Evolutionary conservation across 1,140 invertebrate species (phyloP).

Genomic region (Laodelphax striatellus): DNA sequence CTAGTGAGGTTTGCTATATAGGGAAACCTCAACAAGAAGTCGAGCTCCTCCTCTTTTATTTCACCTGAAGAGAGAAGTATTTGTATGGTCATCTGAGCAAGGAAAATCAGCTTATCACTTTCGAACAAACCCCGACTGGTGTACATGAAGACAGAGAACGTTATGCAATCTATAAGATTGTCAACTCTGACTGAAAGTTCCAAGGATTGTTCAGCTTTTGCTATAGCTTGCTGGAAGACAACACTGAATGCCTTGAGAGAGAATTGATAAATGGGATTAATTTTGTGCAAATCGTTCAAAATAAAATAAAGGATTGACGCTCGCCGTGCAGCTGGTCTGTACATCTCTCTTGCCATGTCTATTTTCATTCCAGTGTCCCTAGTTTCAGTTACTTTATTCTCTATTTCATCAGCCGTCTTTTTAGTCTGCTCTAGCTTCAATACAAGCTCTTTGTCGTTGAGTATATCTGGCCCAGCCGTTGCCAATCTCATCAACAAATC

Average conservation of each 20-base stretch:
- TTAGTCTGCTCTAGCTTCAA: conserved; percentile 90
- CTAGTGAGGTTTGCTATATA: conserved; percentile 47
- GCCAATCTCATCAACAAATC: conserved; percentile 74
- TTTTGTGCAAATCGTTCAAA: conserved; percentile 83
- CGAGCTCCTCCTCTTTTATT: conserved; percentile 60
- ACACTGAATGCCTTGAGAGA: conserved; percentile 89
- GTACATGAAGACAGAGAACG: conserved; percentile 76
- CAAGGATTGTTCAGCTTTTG: conserved; percentile 52
- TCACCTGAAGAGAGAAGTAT: conserved; percentile 54
- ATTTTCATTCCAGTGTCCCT: conserved; percentile 78
- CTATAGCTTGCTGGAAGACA: conserved; percentile 82
- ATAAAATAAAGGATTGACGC: conserved; percentile 91
- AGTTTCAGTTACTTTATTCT: conserved; percentile 77
- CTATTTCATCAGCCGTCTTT: conserved; percentile 81
- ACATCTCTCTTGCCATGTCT: conserved; percentile 80
- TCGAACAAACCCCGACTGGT: conserved; percentile 87
- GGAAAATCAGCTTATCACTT: conserved; percentile 83
- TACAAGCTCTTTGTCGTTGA: conserved; percentile 81
- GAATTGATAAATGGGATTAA: conserved; percentile 94
- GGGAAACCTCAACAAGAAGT: conserved; percentile 79
- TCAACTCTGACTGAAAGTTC: conserved; percentile 56
- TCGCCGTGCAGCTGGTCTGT: conserved; percentile 70
- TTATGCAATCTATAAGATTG: conserved; percentile 79
- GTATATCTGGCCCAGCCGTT: conserved; percentile 78
- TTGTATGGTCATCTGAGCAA: conserved; percentile 78